Conservation (phyloP, 2,113 vertebrate species). For the Menura novaehollandiae region DNA sequence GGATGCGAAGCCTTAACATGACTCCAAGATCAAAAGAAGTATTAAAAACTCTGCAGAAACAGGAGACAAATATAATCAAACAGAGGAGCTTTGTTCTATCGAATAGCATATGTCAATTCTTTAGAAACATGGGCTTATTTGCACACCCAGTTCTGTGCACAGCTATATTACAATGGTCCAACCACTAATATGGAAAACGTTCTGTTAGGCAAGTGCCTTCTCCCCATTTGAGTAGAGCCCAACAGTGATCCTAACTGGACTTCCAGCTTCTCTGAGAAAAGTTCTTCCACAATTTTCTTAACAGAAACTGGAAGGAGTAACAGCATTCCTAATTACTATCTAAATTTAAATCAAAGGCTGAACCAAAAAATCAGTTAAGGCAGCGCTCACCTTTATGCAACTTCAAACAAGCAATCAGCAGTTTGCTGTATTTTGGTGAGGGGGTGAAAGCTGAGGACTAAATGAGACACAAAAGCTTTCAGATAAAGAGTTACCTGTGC, state of each 20-base stretch:
- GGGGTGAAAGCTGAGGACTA: not conserved
- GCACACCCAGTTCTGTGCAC: not conserved
- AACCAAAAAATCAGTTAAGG: not conserved
- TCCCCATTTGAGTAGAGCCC: not conserved
- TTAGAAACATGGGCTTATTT: not conserved
- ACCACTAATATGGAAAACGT: fast-evolving
- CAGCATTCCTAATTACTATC: not conserved
- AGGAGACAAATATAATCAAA: not conserved
- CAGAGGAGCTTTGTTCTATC: not conserved
- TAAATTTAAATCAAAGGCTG: not conserved
- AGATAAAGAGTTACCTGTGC: conserved; percentile 78
- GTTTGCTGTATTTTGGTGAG: not conserved
- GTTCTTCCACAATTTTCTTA: not conserved
- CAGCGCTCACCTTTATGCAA: not conserved
- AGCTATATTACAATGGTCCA: not conserved
- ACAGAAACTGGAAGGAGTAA: not conserved
- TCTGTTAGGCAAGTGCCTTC: not conserved
- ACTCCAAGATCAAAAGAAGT: not conserved
- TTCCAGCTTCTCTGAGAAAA: not conserved
- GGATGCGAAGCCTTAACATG: not conserved
- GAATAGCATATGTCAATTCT: not conserved
- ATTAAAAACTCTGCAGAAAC: not conserved
- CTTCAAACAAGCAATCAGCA: not conserved
- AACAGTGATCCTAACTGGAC: not conserved
- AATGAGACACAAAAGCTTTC: not conserved